Conservation (phyloP, 2,797 vertebrate genomes). For the Bryconaethiops microstoma region DNA sequence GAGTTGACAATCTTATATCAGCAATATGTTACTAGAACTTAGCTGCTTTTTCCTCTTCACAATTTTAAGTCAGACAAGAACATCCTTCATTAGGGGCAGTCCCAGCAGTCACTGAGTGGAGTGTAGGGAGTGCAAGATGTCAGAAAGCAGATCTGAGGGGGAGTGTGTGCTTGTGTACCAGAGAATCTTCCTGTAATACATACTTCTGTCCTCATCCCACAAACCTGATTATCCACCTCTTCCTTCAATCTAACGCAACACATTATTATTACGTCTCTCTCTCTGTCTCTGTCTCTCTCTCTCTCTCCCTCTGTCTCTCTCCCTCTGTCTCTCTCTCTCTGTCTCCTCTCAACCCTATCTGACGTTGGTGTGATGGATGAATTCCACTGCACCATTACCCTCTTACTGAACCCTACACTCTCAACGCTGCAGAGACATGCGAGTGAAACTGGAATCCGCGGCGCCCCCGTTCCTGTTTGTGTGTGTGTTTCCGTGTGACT, state of each 20-base stretch:
- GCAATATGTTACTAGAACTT: no score
- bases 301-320: background rate
- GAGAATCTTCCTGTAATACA: background rate
- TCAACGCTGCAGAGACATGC: constrained; percentile 14
- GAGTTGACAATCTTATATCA: no score
- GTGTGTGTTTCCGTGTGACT: background rate
- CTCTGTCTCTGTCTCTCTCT: background rate
- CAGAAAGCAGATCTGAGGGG: no score
- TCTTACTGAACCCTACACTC: constrained; percentile 27
- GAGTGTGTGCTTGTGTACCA: background rate
- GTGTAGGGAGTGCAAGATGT: no score
- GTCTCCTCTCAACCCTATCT: background rate
- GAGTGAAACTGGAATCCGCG: constrained; percentile 21
- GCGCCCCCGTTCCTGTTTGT: constrained; percentile 2
- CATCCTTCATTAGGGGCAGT: no score
- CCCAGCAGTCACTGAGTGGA: no score
- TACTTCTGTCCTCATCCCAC: background rate
- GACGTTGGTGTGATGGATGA: constrained; percentile 9
- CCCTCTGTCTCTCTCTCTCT: background rate
- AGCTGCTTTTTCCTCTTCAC: no score
- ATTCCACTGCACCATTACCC: constrained; percentile 34
- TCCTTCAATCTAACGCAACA: background rate
- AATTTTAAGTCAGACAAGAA: no score
- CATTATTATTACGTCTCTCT: background rate
- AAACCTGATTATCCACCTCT: constrained; percentile 18